Evolutionary conservation across 2,888 invertebrate species (phyloP), one percentile per base, ranked within the genome.

Genomic region (Athalia circularis): DNA sequence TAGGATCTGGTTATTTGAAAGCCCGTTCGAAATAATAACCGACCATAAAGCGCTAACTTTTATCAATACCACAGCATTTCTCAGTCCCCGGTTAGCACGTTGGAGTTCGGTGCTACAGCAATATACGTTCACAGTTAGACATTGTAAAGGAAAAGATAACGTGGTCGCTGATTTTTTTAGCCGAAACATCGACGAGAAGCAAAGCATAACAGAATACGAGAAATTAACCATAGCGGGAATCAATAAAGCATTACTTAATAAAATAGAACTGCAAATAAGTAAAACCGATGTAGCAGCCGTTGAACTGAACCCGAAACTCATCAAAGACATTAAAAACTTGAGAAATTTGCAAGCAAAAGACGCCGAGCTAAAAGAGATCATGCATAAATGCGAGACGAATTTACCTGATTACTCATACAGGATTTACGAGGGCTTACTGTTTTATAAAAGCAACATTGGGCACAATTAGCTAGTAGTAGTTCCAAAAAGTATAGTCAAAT

Each of bases 21-120:
- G 62, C 5, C 15, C 62, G 3, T 80, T 88, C 1, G 80, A 83
- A 1, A 80, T 87, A 3, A 77, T 82, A n/a, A 86, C 83, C 0
- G 86, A 86, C 59, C 84, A 85, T 75, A 81, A 82, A 15, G 80
- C 82, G 0, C 65, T 87, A 1, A 82, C 79, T 0, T 87, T 86
- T 77, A 57, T 87, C 5, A 75, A 79, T n/a, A 78, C 75, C 0
- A 86, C 86, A 65, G 77, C 82, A 52, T 77, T 86, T 8, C 79
- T 80, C 5, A 82, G 70, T 70, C 67, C 80, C 2, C 77, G 86
- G 9, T 59, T 87, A 0, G 82, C 80, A 4, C 68, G 85, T 5
- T 86, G 84, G 83, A 77, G 80, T 48, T 29, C 82, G 5, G 80
- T 80, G 75, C 65, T 84, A 48, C 84, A 82, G 67, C 83, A 84